These are phyloP conservation scores for Papilio helenus DNA, from an alignment of 1,140 invertebrate genomes.

Conservation along the genomic window DNA sequence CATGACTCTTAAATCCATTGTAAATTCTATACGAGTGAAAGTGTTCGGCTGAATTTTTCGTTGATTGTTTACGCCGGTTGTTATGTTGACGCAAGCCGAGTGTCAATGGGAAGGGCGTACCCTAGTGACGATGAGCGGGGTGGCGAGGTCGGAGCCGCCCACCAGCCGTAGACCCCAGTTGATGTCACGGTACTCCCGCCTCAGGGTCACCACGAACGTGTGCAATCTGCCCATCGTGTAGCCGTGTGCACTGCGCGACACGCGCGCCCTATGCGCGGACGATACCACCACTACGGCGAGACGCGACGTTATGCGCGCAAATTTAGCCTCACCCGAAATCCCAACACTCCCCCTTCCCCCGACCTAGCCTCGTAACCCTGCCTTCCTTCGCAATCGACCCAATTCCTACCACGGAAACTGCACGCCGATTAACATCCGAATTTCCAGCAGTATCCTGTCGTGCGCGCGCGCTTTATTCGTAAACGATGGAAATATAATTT, in stretches of 20 bases:
- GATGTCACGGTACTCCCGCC: slow-evolving; percentile 88
- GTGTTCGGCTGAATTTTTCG: background rate
- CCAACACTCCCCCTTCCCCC: slow-evolving; percentile 59
- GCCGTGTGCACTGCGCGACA: slow-evolving; percentile 56
- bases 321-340: slow-evolving; percentile 71
- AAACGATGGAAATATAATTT: slow-evolving; percentile 20
- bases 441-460: slow-evolving; percentile 47
- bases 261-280: slow-evolving; percentile 58
- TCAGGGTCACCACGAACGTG: slow-evolving; percentile 89
- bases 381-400: slow-evolving; percentile 70
- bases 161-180: slow-evolving; percentile 96
- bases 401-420: slow-evolving; percentile 71
- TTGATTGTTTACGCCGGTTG: slow-evolving; percentile 23
- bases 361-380: slow-evolving; percentile 63
- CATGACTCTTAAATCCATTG: background rate
- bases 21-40: background rate
- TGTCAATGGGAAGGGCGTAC: slow-evolving; percentile 83
- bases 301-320: slow-evolving; percentile 74
- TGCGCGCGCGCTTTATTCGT: slow-evolving; percentile 29
- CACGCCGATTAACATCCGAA: slow-evolving; percentile 54
- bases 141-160: slow-evolving; percentile 93
- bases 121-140: slow-evolving; percentile 95
- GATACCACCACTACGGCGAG: slow-evolving; percentile 63
- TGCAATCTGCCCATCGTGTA: slow-evolving; percentile 85
- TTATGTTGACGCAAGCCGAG: background rate